These are phyloP conservation scores for Lepus americanus DNA, from an alignment of 2,113 vertebrate genomes.

Conservation along the genomic window DNA sequence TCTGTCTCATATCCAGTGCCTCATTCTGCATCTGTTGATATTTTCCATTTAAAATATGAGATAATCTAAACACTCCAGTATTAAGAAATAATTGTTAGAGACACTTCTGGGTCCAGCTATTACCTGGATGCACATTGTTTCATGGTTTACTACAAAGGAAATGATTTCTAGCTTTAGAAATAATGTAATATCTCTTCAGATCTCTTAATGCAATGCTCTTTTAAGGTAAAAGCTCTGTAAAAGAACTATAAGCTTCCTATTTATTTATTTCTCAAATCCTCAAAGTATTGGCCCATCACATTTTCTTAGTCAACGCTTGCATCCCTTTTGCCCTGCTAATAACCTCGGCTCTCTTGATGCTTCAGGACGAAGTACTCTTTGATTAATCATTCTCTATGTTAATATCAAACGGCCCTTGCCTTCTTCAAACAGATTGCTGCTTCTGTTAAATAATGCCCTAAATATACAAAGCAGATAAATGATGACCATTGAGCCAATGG, in stretches of 20 bases:
- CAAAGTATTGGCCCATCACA: conserved; percentile 65
- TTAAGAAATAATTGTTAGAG: conserved; percentile 67
- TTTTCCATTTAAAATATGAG: conserved; percentile 71
- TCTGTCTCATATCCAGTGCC: conserved; percentile 47
- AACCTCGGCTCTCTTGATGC: conserved; percentile 82
- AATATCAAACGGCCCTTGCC: conserved; percentile 85
- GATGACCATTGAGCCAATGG: conserved; percentile 79
- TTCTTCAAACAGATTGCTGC: conserved; percentile 84
- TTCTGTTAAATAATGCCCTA: conserved; percentile 86
- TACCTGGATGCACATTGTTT: conserved; percentile 45
- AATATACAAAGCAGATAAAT: conserved; percentile 88
- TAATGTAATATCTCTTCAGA: conserved; percentile 56
- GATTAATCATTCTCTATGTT: conserved; percentile 86
- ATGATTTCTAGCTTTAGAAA: conserved; percentile 62
- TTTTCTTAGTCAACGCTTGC: conserved; percentile 80
- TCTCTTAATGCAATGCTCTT: conserved; percentile 36
- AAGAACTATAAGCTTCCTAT: conserved; percentile 54
- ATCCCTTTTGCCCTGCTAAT: conserved; percentile 82
- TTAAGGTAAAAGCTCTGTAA: conserved; percentile 68
- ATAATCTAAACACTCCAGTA: conserved; percentile 55
- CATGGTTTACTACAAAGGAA: conserved; percentile 34
- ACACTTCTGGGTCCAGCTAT: neutral
- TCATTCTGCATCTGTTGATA: conserved; percentile 72
- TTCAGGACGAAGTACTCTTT: conserved; percentile 82
- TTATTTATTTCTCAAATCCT: conserved; percentile 76